These are phyloP conservation scores for Clusia tigrina DNA, from an alignment of 2,888 invertebrate genomes.

Conservation along the genomic window DNA sequence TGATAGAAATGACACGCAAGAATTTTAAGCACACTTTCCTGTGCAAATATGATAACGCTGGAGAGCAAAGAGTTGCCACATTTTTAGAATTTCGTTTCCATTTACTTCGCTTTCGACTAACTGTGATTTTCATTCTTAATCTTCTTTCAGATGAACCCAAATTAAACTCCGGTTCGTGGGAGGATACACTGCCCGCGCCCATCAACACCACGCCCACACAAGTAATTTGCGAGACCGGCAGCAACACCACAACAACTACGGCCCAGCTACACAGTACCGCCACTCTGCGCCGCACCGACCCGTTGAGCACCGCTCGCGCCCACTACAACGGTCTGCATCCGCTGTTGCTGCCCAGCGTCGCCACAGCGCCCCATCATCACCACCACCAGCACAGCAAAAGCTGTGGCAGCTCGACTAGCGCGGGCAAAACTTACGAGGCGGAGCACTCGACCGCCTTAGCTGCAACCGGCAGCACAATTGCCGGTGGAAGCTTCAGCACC, in stretches of 20 bases:
- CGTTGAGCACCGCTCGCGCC: constrained; percentile 43
- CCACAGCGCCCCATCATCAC: constrained; percentile 46
- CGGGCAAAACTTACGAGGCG: constrained; percentile 34
- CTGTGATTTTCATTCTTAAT: background rate
- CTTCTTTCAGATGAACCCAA: constrained; percentile 76
- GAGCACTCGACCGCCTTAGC: constrained; percentile 30
- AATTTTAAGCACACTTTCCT: no score
- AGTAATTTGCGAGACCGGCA: constrained; percentile 27
- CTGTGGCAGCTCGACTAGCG: constrained; percentile 32
- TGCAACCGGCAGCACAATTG: constrained; percentile 52
- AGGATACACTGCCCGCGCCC: constrained; percentile 68
- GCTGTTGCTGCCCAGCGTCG: constrained; percentile 39
- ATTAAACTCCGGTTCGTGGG: constrained; percentile 80
- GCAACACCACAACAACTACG: constrained; percentile 50
- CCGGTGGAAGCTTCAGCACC: constrained; percentile 60
- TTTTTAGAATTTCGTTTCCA: background rate
- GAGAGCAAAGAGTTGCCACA: background rate
- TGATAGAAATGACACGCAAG: background rate
- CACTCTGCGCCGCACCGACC: constrained; percentile 56
- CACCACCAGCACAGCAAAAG: constrained; percentile 41
- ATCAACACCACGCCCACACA: constrained; percentile 24
- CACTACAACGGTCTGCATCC: constrained; percentile 47
- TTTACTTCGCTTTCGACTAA: background rate
- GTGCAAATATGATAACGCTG: no score
- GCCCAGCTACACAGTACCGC: constrained; percentile 60